Evolutionary conservation across 2,797 vertebrate genomes (phyloP).

Genomic region (Helostoma temminkii): DNA sequence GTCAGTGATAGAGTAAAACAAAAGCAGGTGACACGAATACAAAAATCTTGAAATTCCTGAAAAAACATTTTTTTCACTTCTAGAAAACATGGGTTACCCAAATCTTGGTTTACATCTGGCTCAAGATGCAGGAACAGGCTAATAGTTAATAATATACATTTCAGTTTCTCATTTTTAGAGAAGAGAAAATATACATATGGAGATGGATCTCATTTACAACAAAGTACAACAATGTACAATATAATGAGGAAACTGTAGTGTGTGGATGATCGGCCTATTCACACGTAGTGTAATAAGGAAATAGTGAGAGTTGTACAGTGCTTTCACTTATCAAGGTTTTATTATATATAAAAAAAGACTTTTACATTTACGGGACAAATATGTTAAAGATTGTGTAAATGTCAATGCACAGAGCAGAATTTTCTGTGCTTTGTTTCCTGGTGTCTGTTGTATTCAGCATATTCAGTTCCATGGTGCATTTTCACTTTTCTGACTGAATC

Average conservation of each 20-base stretch:
- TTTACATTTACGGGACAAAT: background rate
- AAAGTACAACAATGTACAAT: too few relatives aligned
- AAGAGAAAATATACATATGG: too few relatives aligned
- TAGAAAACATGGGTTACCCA: background rate
- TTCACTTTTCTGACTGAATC: slow-evolving; percentile 41
- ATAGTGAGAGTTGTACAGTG: too few relatives aligned
- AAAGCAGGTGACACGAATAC: background rate
- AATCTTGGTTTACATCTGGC: background rate
- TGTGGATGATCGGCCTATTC: too few relatives aligned
- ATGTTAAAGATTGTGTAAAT: background rate
- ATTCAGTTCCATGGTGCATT: slow-evolving; percentile 36
- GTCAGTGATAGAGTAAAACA: slow-evolving; percentile 1
- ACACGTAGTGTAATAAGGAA: too few relatives aligned
- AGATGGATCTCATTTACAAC: too few relatives aligned
- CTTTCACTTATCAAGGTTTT: background rate
- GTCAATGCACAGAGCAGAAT: too few relatives aligned
- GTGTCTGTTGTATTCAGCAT: slow-evolving; percentile 24
- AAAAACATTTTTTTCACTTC: background rate
- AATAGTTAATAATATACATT: background rate
- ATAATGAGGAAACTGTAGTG: too few relatives aligned
- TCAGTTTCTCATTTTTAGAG: too few relatives aligned
- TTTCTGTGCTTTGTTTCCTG: too few relatives aligned
- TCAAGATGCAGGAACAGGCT: background rate
- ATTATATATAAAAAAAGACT: background rate
- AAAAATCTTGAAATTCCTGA: too few relatives aligned